A percentile compares a stretch with the other conserved stretches of the same genome.
Conservation (phyloP, 2,113 vertebrate genomes). For the Spea bombifrons region DNA sequence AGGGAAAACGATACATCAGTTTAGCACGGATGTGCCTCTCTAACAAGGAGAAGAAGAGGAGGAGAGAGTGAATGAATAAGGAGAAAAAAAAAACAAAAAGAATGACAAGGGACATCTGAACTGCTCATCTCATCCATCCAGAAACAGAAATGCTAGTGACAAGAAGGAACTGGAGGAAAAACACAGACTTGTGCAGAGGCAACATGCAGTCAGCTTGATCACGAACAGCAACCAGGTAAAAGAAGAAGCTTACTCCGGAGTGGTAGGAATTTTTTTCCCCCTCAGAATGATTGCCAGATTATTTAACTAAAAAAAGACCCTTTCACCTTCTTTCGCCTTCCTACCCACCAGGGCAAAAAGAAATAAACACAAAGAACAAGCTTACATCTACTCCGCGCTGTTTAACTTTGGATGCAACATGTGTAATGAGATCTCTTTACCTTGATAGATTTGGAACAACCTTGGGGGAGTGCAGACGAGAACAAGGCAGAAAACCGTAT, state of each 20-base stretch:
- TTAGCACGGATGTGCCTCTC: conserved; percentile 46
- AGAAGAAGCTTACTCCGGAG: conserved; percentile 16
- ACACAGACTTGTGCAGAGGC: conserved; percentile 28
- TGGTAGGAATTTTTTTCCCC: not conserved
- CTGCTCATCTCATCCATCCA: conserved; percentile 36
- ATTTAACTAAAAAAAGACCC: no score
- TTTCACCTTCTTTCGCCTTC: no score
- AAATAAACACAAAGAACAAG: not conserved
- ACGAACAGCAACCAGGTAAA: not conserved
- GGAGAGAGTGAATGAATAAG: conserved; percentile 30
- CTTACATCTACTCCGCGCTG: not conserved
- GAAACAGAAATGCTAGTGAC: conserved; percentile 16
- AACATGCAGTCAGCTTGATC: conserved; percentile 19
- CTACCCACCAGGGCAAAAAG: not conserved
- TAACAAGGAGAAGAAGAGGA: conserved; percentile 38
- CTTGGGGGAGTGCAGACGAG: conserved; percentile 11
- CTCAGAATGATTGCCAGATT: conserved; percentile 9
- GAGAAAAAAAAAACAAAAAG: conserved; percentile 37
- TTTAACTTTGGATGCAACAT: conserved; percentile 50
- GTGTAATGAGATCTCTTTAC: conserved; percentile 39
- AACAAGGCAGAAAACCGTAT: not conserved
- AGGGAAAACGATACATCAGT: conserved; percentile 36
- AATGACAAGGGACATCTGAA: conserved; percentile 48
- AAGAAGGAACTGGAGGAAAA: conserved; percentile 5
- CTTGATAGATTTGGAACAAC: conserved; percentile 35